Conservation (phyloP, 2,888 invertebrate species). For the Megamerina dolium region DNA sequence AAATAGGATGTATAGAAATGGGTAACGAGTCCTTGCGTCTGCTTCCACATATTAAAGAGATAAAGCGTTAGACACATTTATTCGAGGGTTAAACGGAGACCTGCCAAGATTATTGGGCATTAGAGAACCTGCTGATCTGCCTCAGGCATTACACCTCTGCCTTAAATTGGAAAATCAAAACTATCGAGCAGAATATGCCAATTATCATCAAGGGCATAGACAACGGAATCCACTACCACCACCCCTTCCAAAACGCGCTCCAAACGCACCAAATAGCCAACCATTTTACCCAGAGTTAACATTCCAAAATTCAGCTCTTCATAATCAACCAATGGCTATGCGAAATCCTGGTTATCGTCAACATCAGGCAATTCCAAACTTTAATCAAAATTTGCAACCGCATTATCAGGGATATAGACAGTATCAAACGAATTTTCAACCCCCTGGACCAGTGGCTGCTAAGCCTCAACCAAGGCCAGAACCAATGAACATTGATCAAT, state of each 20-base stretch:
- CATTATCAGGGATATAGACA: no score
- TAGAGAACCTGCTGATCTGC: background rate
- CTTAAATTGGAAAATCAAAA: constrained; percentile 7
- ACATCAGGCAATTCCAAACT: no score
- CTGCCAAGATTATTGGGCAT: constrained; percentile 5
- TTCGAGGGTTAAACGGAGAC: background rate
- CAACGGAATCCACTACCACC: constrained; percentile 1
- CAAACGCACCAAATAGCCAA: no score
- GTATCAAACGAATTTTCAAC: no score
- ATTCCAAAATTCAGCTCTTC: no score
- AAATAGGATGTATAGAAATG: background rate
- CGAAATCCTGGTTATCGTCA: no score
- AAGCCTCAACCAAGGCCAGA: no score
- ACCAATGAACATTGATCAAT: no score
- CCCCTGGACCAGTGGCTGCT: no score
- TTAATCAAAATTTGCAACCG: no score
- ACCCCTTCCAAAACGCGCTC: constrained; percentile 8
- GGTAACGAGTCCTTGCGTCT: background rate
- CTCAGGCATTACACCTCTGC: background rate
- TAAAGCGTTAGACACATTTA: constrained; percentile 1
- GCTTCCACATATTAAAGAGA: background rate
- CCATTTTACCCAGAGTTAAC: constrained; percentile 11
- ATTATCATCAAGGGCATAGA: no score
- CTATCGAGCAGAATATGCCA: constrained; percentile 8
- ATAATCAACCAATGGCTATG: no score